Evolutionary conservation across 1,140 invertebrate genomes (phyloP).

Genomic region (Hyposmocoma kahamanoa): DNA sequence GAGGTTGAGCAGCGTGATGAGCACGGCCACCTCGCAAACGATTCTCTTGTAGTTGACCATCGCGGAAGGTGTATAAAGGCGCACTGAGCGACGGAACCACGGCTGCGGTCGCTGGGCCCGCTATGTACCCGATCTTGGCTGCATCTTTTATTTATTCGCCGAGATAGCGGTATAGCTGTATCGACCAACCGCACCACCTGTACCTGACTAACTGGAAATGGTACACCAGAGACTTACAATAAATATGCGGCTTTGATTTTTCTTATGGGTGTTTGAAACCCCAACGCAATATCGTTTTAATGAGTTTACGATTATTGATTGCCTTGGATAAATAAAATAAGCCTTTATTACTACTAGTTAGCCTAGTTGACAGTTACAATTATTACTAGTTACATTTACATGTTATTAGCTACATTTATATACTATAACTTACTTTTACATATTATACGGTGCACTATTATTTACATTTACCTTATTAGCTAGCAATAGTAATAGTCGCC

Average conservation of each 20-base stretch:
- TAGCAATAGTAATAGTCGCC: too few species aligned
- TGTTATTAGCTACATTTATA: too few species aligned
- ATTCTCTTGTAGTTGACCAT: constrained; percentile 68
- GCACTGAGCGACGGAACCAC: constrained; percentile 37
- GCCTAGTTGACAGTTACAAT: too few species aligned
- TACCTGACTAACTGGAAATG: constrained; percentile 56
- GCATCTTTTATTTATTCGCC: constrained; percentile 70
- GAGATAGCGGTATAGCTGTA: constrained; percentile 64
- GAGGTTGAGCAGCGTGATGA: constrained; percentile 24
- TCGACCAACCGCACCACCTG: constrained; percentile 36
- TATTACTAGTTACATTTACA: too few species aligned
- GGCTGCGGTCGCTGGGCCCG: constrained; percentile 31
- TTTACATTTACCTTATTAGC: too few species aligned
- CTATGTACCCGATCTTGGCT: constrained; percentile 54
- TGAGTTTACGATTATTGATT: too few species aligned
- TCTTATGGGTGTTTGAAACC: too few species aligned
- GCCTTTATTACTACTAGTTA: too few species aligned
- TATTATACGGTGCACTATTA: too few species aligned
- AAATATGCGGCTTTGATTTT: constrained; percentile 15
- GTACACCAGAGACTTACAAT: constrained; percentile 26
- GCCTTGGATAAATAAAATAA: too few species aligned
- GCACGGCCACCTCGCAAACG: constrained; percentile 46
- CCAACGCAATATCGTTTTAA: too few species aligned
- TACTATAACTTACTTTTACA: too few species aligned
- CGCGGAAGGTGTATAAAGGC: constrained; percentile 35